Evolutionary conservation across 2,888 invertebrate genomes (phyloP).

Genomic region (Epinotia ramella): DNA sequence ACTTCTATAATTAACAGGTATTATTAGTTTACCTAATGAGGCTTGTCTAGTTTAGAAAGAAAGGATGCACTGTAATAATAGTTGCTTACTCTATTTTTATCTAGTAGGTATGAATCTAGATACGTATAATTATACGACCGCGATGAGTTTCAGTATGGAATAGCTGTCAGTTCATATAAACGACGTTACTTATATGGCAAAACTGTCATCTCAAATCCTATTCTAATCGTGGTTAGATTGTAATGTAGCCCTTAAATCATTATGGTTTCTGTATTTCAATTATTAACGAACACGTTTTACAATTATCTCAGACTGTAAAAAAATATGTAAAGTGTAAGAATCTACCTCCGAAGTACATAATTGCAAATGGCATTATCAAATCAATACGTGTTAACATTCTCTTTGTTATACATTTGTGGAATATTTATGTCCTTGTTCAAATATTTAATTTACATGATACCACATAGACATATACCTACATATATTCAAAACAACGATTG

Average conservation of each 20-base stretch:
- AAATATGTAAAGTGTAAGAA: not conserved
- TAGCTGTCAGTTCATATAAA: too few species aligned
- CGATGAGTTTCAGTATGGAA: too few species aligned
- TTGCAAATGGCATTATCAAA: not conserved
- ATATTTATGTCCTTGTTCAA: not conserved
- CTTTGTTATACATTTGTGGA: slow-evolving; percentile 1
- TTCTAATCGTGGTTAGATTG: too few species aligned
- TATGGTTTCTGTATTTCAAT: not conserved
- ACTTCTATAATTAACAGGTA: slow-evolving; percentile 46
- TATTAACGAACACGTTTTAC: not conserved
- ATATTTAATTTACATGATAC: not conserved
- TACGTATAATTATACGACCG: too few species aligned
- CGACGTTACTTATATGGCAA: too few species aligned
- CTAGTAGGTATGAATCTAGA: too few species aligned
- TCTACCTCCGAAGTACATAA: not conserved
- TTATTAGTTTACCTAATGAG: not conserved
- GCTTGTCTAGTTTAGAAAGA: not conserved
- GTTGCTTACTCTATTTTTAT: not conserved
- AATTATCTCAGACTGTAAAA: not conserved
- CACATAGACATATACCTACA: not conserved
- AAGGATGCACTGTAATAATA: not conserved
- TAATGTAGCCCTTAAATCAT: too few species aligned
- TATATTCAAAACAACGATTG: not conserved
- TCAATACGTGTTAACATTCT: not conserved
- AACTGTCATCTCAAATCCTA: too few species aligned